Percentiles rank a stretch among this genome's conserved stretches.
Evolutionary conservation across 2,888 invertebrate genomes (phyloP).

Genomic region (Megamerina dolium): DNA sequence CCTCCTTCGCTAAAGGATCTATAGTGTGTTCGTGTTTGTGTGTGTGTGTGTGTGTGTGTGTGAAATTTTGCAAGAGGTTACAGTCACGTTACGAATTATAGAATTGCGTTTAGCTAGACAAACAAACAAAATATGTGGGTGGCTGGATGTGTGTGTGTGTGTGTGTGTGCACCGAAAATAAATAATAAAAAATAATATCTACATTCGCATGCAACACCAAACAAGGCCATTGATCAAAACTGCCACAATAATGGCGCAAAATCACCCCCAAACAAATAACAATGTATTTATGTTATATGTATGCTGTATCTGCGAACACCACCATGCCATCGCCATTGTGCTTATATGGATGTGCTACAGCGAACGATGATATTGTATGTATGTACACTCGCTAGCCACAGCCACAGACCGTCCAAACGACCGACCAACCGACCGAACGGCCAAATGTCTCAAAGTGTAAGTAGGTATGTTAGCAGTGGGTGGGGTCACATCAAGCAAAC

Average conservation of each 20-base stretch:
- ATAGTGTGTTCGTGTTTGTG: neutral
- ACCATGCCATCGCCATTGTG: neutral
- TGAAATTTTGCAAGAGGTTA: constrained; percentile 33
- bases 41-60: constrained; percentile 17
- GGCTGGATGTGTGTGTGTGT: no score
- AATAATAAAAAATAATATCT: constrained; percentile 5
- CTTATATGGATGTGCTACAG: neutral
- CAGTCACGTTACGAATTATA: constrained; percentile 28
- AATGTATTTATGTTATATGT: no score
- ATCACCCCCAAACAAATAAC: constrained; percentile 28
- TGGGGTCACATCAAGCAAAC: constrained; percentile 3
- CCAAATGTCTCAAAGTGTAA: no score
- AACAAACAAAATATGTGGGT: constrained; percentile 25
- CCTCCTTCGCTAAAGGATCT: no score
- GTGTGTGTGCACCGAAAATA: no score
- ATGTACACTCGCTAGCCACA: constrained; percentile 1
- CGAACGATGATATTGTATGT: no score
- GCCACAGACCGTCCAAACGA: constrained; percentile 4
- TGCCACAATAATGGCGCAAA: constrained; percentile 45
- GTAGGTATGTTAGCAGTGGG: no score
- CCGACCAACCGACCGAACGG: neutral
- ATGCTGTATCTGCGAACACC: neutral
- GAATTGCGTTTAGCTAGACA: constrained; percentile 16
- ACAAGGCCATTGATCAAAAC: constrained; percentile 41
- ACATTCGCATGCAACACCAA: constrained; percentile 17